phyloP scores from a whole-genome alignment of 2,888 invertebrate genomes.

The Sesia bembeciformis region DNA sequence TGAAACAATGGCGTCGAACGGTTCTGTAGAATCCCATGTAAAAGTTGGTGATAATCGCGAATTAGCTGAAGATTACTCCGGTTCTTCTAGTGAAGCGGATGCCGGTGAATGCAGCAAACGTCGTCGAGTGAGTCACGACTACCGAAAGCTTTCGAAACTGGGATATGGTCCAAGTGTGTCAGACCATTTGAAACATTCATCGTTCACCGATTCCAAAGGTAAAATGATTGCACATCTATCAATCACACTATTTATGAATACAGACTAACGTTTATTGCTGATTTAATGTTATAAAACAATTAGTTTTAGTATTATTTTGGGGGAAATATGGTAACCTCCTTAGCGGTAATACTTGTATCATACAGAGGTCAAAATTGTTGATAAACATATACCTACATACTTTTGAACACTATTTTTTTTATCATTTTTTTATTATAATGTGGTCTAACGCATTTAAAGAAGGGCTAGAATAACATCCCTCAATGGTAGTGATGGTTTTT shows the following conservation, averaged over 20 bases:
- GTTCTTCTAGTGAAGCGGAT: conserved; percentile 42
- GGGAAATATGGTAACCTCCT: conserved; percentile 66
- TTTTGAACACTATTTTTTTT: neutral
- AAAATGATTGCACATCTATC: conserved; percentile 17
- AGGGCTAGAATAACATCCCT: too few relatives aligned
- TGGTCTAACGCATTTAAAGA: too few relatives aligned
- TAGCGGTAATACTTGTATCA: conserved; percentile 37
- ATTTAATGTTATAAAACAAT: neutral
- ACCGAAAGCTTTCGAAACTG: conserved; percentile 61
- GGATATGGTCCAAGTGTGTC: conserved; percentile 66
- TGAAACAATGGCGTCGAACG: conserved; percentile 69
- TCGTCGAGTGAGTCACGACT: conserved; percentile 58
- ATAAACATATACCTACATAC: conserved; percentile 44
- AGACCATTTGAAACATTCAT: conserved; percentile 44
- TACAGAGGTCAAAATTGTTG: conserved; percentile 64
- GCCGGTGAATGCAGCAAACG: conserved; percentile 59
- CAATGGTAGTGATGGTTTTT: too few relatives aligned
- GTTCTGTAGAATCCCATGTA: conserved; percentile 56
- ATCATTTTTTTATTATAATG: too few relatives aligned
- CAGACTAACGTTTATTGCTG: neutral
- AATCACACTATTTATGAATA: neutral
- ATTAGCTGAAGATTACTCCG: conserved; percentile 36
- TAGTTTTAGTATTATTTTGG: conserved; percentile 34
- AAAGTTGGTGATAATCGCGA: conserved; percentile 62
- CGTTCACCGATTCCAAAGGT: conserved; percentile 56